Percentiles rank a stretch among this genome's conserved stretches.
These are phyloP conservation scores for Nomada hirtipes DNA, from an alignment of 2,888 invertebrate genomes.

Conservation along the genomic window DNA sequence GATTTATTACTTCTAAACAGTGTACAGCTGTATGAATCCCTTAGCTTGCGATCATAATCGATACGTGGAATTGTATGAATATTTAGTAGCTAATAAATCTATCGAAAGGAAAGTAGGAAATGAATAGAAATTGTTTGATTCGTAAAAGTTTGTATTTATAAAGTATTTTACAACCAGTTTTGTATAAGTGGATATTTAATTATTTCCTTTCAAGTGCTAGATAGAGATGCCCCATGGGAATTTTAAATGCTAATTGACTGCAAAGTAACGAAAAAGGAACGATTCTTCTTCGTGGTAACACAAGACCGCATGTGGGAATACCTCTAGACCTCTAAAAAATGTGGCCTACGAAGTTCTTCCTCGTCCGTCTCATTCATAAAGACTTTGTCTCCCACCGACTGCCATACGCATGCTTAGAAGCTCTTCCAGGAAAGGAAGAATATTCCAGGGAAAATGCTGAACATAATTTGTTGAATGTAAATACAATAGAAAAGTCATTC, in stretches of 20 bases:
- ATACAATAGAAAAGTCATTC: background rate
- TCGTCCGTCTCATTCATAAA: slow-evolving; percentile 7
- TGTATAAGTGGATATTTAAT: background rate
- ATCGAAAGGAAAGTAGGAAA: no score
- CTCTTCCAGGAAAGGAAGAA: slow-evolving; percentile 23
- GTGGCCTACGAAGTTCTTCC: slow-evolving; percentile 30
- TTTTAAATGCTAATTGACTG: background rate
- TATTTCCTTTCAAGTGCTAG: background rate
- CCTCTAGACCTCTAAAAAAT: slow-evolving; percentile 26
- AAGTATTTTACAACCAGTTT: no score
- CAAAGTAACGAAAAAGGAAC: background rate
- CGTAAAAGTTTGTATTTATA: no score
- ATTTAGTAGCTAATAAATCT: no score
- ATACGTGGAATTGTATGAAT: no score
- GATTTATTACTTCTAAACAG: no score
- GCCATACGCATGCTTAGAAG: slow-evolving; percentile 22
- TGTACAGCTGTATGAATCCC: no score
- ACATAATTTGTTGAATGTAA: slow-evolving; percentile 1
- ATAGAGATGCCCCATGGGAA: no score
- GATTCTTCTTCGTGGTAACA: slow-evolving; percentile 9
- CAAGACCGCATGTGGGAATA: slow-evolving; percentile 18
- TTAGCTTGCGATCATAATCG: no score
- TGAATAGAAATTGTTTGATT: no score
- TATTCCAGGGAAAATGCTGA: background rate
- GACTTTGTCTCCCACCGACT: slow-evolving; percentile 9